Evolutionary conservation across 1,140 invertebrate genomes (phyloP).

Genomic region (Trachymyrmex septentrionalis): DNA sequence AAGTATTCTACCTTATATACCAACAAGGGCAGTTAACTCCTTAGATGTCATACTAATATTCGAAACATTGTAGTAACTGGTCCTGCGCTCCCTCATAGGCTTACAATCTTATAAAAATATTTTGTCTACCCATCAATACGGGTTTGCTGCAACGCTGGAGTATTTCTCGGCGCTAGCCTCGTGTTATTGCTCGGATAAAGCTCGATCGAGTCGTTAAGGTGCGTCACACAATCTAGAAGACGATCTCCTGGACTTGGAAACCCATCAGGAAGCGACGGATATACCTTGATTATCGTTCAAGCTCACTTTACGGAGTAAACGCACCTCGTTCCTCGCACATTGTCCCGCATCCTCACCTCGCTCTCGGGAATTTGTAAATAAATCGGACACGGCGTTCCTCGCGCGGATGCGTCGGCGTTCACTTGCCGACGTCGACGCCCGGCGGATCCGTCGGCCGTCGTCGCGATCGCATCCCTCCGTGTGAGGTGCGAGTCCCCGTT

Average conservation of each 20-base stretch:
- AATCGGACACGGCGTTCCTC: not conserved
- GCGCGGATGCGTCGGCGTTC: not conserved
- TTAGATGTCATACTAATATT: not conserved
- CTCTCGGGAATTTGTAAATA: not conserved
- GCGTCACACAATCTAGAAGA: not conserved
- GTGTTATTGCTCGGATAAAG: constrained; percentile 41
- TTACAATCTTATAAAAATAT: constrained; percentile 59
- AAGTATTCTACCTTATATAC: not conserved
- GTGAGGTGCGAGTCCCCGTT: not conserved
- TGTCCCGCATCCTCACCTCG: not conserved
- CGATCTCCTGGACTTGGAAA: not conserved
- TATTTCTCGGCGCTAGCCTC: constrained; percentile 14
- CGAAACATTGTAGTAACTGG: not conserved
- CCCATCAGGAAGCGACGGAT: not conserved
- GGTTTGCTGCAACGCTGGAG: not conserved
- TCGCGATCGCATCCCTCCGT: constrained; percentile 19
- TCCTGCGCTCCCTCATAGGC: not conserved
- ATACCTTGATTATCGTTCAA: not conserved
- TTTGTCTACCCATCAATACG: constrained; percentile 13
- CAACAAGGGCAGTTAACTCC: not conserved
- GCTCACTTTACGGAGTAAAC: not conserved
- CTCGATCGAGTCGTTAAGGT: not conserved
- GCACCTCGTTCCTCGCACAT: not conserved
- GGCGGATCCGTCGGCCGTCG: not conserved
- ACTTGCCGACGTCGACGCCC: not conserved